These are phyloP conservation scores for Conchocele bisecta DNA, from an alignment of 2,888 invertebrate species.

Conservation along the genomic window DNA sequence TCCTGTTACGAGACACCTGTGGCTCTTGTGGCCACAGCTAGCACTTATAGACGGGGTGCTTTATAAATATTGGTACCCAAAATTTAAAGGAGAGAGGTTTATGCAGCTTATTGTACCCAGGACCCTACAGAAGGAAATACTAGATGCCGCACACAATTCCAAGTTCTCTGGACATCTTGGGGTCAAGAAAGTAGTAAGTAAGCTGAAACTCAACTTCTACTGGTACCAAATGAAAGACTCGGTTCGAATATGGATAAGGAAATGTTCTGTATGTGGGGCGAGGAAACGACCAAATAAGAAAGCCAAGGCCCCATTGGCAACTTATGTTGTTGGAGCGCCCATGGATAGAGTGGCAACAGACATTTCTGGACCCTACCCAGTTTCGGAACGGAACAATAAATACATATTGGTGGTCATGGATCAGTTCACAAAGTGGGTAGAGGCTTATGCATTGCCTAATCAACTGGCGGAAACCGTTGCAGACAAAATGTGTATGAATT, in stretches of 20 bases:
- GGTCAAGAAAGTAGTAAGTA: slow-evolving; percentile 8
- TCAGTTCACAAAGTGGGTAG: background rate
- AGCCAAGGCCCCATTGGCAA: background rate
- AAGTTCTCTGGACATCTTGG: slow-evolving; percentile 9
- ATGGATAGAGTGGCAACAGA: slow-evolving; percentile 2
- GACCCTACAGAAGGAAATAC: background rate
- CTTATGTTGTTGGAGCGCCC: slow-evolving; percentile 1
- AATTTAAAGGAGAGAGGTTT: background rate
- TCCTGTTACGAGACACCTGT: slow-evolving; percentile 4
- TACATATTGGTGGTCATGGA: slow-evolving; percentile 3
- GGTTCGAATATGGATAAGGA: slow-evolving; percentile 2
- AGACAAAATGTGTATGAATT: background rate
- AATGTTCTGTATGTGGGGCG: slow-evolving; percentile 12
- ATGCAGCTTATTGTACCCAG: slow-evolving; percentile 6
- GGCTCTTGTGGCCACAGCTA: slow-evolving; percentile 14
- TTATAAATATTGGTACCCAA: slow-evolving; percentile 9
- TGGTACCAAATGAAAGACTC: slow-evolving; percentile 8
- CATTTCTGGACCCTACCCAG: background rate
- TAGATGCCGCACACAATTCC: slow-evolving; percentile 7
- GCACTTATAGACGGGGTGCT: slow-evolving; percentile 10
- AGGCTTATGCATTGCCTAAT: background rate
- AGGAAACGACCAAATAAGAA: slow-evolving; percentile 4
- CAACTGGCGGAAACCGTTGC: background rate
- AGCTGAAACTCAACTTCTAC: slow-evolving; percentile 5
- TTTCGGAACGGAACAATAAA: background rate